These are phyloP conservation scores for Crematogaster levior DNA, from an alignment of 2,888 invertebrate genomes.

Conservation along the genomic window DNA sequence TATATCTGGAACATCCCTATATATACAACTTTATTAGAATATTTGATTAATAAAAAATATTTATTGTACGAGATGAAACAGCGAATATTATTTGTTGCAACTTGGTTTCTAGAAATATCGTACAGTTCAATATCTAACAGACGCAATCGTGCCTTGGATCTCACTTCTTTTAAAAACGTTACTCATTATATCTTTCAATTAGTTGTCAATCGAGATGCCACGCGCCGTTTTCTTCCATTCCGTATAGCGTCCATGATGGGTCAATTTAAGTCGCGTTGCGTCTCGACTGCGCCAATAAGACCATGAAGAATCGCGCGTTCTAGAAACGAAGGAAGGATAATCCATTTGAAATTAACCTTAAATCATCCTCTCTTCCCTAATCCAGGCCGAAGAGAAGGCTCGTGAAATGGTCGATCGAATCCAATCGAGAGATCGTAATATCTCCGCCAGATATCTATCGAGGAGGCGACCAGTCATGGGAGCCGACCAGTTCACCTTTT, in stretches of 20 bases:
- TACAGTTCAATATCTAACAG: not conserved
- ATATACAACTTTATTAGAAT: not conserved
- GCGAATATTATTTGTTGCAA: not conserved
- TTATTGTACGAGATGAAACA: not conserved
- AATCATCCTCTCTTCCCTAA: constrained; percentile 72
- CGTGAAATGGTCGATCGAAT: constrained; percentile 75
- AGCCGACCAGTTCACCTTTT: constrained; percentile 62
- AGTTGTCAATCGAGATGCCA: constrained; percentile 17
- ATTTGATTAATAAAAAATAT: not conserved
- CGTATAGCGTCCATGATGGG: not conserved
- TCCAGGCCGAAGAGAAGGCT: constrained; percentile 68
- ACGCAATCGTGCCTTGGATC: not conserved
- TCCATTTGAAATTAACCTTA: constrained; percentile 77
- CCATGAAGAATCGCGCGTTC: constrained; percentile 32
- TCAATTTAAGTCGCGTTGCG: constrained; percentile 23
- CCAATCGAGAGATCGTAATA: constrained; percentile 77
- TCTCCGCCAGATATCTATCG: constrained; percentile 72
- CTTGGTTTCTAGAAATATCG: not conserved
- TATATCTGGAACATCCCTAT: not conserved
- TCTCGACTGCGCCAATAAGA: constrained; percentile 29
- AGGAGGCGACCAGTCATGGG: constrained; percentile 65
- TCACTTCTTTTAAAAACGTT: not conserved
- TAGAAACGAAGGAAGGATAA: constrained; percentile 62
- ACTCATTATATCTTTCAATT: not conserved
- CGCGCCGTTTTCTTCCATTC: constrained; percentile 9